Base-by-base conservation (phyloP, 37 sponge, comb jelly and placozoan species). In the Ianthella basta region DNA sequence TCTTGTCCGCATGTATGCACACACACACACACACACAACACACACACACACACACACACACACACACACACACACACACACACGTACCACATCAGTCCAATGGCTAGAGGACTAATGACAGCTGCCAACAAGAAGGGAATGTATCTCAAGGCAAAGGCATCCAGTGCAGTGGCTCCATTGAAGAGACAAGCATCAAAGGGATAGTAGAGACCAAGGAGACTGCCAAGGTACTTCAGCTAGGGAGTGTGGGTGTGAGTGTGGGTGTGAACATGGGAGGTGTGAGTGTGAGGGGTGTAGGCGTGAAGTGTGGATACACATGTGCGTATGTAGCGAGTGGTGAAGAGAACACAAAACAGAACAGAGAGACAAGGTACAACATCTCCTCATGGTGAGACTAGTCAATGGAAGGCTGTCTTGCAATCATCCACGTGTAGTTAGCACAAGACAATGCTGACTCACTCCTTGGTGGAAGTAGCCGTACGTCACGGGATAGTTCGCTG, bases 51-150 rank as follows among this genome's bases (percentile, higher is more conserved):
- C 27, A 25, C 25, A 23, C n/a, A 61, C 27, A 12, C 27, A 27
- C n/a, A 61, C 63, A 61, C 63, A 61, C 14, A 12, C 63, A 61
- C 27, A 69, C 33, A 69, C 70, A 69, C 35, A 30, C 35, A 69
- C 70, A 69, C 78, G 37, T 36, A 75, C 78, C 78, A 75, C 78
- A 75, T 75, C n/a, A 75, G 1, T 75, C 53, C 78, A 41, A 75
- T 75, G 37, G 25, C 44, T 36, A 44, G 18, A 13, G 78, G 78
- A 14, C 20, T 75, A 23, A 75, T 36, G 25, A 75, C 54, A 40
- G 39, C 44, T 32, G 78, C 44, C 18, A 75, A 14, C 21, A 75
- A 24, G 20, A 41, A 41, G 54, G 78, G 78, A 24, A 75, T 50
- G 53, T 75, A 75, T 24, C 78, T 1, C 20, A 36, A 2, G 2